A percentile compares a stretch with the other conserved stretches of the same genome.
phyloP scores from a whole-genome alignment of 2,888 invertebrate species.

The Steinernema carpocapsae region DNA sequence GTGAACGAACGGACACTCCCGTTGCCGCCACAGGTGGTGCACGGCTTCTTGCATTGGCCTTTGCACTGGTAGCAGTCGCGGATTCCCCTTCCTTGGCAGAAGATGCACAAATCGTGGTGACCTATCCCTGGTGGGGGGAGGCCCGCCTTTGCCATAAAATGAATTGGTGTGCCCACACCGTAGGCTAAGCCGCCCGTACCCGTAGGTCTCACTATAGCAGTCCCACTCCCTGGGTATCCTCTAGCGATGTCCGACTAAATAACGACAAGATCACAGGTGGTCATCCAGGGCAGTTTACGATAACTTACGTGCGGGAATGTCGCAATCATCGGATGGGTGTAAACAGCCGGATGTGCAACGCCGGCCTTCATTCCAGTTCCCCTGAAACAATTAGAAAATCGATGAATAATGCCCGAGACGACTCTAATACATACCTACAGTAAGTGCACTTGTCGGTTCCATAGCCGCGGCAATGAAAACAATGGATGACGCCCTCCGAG shows the following conservation, averaged over 20 bases:
- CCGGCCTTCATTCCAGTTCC: constrained; percentile 70
- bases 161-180: constrained; percentile 68
- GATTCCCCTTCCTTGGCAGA: constrained; percentile 66
- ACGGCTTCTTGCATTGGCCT: constrained; percentile 67
- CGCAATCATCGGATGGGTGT: constrained; percentile 68
- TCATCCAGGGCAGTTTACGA: not conserved
- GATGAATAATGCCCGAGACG: not conserved
- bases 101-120: constrained; percentile 66
- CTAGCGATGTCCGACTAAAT: constrained; percentile 59
- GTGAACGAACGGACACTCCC: constrained; percentile 62
- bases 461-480: constrained; percentile 67
- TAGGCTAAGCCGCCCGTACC: constrained; percentile 49
- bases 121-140: constrained; percentile 69
- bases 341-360: constrained; percentile 68
- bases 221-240: constrained; percentile 62
- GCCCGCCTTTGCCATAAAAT: constrained; percentile 68
- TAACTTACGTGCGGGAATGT: constrained; percentile 62
- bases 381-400: constrained; percentile 45
- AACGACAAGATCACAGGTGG: not conserved
- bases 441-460: constrained; percentile 67
- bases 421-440: constrained; percentile 54
- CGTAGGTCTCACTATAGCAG: constrained; percentile 58
- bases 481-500: constrained; percentile 63
- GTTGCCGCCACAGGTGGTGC: constrained; percentile 63
- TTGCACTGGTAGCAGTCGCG: constrained; percentile 67